Evolutionary conservation across 2,113 vertebrate species (phyloP), one percentile per base, ranked within the genome.

Genomic region (Panthera leo): DNA sequence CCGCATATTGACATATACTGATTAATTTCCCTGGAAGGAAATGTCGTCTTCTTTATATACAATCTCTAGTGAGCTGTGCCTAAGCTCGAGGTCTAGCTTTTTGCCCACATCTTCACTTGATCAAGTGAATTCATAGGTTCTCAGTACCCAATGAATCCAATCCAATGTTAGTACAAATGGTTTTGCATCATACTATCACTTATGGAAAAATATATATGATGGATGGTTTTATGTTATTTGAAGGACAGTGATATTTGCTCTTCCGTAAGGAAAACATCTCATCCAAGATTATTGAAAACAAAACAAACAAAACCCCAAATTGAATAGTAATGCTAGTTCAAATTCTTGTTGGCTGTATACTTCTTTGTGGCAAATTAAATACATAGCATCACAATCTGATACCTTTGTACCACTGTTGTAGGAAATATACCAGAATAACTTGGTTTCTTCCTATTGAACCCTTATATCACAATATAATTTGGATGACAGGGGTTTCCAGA

Each of bases 171-270:
- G 7, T 61, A 67, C 65, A 67, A 76, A 48, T 51, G 2, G 0
- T 84, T 96, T 95, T 94, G 23, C 45, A 76, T 93, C 14, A 58
- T 45, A 13, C 6, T 91, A 31, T 88, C 82, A 85, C 36, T 85
- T 90, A 80, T 6, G 5, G 18, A 36, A 80, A 83, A 89, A 36
- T 80, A 63, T 13, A 23, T 58, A 29, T 27, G 11, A 34, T 51
- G 42, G 2, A 71, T 71, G 23, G 29, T 78, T 89, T 94, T 75
- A 39, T 61, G 9, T 67, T 92, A 95, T 65, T 92, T 93, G 29
- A 85, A 78, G 15, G 27, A 76, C 12, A 94, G 25, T 94, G 7
- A 78, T 36, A 25, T 94, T 79, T 90, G 1, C 25, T 79, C 4
- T 97, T 53, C 5, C 11, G 11, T 53, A 73, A 86, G 27, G 42